These are phyloP conservation scores for Gastrophryne carolinensis DNA, from an alignment of 2,797 vertebrate species.

Conservation along the genomic window DNA sequence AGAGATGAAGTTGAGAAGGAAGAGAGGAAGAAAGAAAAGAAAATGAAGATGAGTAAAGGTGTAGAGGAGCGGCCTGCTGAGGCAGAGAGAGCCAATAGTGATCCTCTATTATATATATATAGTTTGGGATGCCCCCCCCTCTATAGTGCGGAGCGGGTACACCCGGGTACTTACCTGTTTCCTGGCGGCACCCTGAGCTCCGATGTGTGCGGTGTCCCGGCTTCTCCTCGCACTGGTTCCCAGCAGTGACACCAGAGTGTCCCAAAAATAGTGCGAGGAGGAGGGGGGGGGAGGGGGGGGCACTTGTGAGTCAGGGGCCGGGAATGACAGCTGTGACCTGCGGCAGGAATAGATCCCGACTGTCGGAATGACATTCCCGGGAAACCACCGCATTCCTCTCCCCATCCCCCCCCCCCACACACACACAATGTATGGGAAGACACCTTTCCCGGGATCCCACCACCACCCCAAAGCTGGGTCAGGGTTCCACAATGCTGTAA, in stretches of 20 bases:
- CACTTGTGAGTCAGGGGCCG: not conserved
- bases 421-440: no score
- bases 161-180: not conserved
- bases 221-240: slow-evolving; percentile 3
- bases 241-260: not conserved
- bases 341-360: slow-evolving; percentile 37
- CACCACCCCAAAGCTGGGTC: no score
- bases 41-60: no score
- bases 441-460: no score
- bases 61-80: no score
- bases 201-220: not conserved
- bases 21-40: no score
- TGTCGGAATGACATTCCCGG: not conserved
- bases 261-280: slow-evolving; percentile 33
- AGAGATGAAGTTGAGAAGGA: no score
- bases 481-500: no score
- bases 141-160: no score
- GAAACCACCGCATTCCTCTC: slow-evolving; percentile 28
- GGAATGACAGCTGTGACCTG: slow-evolving; percentile 35
- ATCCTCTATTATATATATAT: no score
- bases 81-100: no score
- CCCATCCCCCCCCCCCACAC: not conserved
- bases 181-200: not conserved
- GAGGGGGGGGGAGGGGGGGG: not conserved
- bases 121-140: no score